Conservation (phyloP, 2,888 invertebrate genomes). For the Tribolium freemani region DNA sequence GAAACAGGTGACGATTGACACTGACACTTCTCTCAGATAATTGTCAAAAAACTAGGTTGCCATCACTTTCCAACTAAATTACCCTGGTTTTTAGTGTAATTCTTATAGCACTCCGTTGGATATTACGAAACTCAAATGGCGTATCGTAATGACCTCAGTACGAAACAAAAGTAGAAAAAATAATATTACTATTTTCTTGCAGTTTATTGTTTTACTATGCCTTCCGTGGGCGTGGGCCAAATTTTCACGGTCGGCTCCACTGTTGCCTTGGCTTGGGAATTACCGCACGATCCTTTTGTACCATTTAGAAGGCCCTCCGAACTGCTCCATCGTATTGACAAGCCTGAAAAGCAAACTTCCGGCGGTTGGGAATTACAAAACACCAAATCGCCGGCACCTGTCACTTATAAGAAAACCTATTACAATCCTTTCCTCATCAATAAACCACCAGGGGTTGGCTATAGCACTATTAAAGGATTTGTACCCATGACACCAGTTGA, state of each 20-base stretch:
- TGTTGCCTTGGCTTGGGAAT: conserved; percentile 82
- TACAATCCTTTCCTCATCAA: conserved; percentile 51
- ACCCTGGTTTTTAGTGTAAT: too few species aligned
- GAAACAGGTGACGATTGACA: too few species aligned
- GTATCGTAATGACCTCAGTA: too few species aligned
- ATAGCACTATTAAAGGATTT: conserved; percentile 44
- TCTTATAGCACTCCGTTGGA: too few species aligned
- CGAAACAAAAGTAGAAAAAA: too few species aligned
- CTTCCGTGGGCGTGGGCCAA: conserved; percentile 70
- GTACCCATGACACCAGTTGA: background rate
- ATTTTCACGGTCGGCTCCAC: conserved; percentile 80
- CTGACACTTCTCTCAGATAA: too few species aligned
- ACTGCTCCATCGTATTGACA: conserved; percentile 48
- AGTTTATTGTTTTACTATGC: conserved; percentile 77
- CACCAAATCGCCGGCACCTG: conserved; percentile 46
- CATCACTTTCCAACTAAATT: too few species aligned
- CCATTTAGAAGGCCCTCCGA: conserved; percentile 49
- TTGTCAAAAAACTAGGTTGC: too few species aligned
- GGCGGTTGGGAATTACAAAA: conserved; percentile 53
- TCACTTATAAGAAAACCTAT: conserved; percentile 48
- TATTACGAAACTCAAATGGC: too few species aligned
- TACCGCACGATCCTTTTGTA: conserved; percentile 75
- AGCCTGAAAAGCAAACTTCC: conserved; percentile 41
- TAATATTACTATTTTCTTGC: too few species aligned
- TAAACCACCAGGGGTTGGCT: conserved; percentile 42